These are phyloP conservation scores for Archilochus colubris DNA, from an alignment of 2,113 vertebrate genomes.

Conservation along the genomic window DNA sequence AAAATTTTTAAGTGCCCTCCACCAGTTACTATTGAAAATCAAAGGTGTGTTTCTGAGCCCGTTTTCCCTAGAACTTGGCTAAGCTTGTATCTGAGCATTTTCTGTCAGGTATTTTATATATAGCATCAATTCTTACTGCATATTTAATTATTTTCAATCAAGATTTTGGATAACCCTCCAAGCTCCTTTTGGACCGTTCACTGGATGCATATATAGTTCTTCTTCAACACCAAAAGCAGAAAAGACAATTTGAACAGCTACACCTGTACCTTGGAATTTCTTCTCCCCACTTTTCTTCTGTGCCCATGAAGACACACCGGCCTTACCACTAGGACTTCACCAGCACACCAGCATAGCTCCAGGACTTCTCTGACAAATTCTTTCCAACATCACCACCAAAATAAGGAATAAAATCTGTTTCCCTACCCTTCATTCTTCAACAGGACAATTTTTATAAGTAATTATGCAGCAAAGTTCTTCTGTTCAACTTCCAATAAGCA, in stretches of 20 bases:
- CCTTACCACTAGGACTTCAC: not conserved
- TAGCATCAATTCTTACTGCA: not conserved
- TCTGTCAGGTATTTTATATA: not conserved
- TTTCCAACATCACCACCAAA: not conserved
- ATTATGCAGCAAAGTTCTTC: not conserved
- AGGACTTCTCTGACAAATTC: not conserved
- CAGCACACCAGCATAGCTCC: not conserved
- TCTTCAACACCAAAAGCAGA: not conserved
- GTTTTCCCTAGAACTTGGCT: not conserved
- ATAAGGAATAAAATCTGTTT: not conserved
- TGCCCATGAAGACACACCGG: not conserved
- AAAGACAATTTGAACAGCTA: not conserved
- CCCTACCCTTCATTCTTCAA: not conserved
- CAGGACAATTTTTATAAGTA: not conserved
- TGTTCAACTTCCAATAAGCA: not conserved
- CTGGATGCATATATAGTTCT: rapidly evolving
- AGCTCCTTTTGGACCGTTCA: not conserved
- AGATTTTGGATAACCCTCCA: not conserved
- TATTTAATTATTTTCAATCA: not conserved
- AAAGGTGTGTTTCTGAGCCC: not conserved
- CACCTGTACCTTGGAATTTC: not conserved
- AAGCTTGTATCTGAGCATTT: not conserved
- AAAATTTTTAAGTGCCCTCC: not conserved
- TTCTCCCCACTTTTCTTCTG: not conserved
- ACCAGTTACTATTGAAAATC: not conserved